phyloP scores from a whole-genome alignment of 2,797 vertebrate genomes.

The Kryptolebias ocellatus region DNA sequence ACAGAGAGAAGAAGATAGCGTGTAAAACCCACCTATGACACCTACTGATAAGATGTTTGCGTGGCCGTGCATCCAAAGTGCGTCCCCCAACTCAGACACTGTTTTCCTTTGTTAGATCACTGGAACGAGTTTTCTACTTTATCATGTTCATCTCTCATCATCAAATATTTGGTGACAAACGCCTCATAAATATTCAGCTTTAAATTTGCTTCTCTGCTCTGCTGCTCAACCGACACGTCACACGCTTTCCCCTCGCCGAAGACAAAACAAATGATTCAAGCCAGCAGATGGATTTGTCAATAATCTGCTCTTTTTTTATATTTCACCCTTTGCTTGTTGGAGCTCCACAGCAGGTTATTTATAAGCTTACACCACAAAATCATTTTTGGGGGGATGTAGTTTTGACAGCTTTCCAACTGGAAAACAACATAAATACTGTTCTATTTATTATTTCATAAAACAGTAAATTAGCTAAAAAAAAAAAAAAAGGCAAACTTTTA shows the following conservation, averaged over 20 bases:
- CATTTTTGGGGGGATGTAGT: background rate
- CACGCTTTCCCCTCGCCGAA: constrained; percentile 9
- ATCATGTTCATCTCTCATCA: constrained; percentile 33
- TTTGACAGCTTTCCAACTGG: constrained; percentile 1
- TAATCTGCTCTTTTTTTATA: constrained; percentile 9
- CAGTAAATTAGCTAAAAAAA: background rate
- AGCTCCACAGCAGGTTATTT: constrained; percentile 30
- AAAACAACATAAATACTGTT: constrained; percentile 6
- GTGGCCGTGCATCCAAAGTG: constrained; percentile 12
- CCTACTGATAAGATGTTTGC: constrained; percentile 18
- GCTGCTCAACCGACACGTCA: constrained; percentile 19
- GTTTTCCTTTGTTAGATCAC: constrained; percentile 12
- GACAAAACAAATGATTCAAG: constrained; percentile 45
- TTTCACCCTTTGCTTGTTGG: constrained; percentile 22
- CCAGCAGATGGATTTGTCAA: constrained; percentile 32
- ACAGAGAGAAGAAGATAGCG: background rate
- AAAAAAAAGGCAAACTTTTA: background rate
- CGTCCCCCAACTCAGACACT: constrained; percentile 7
- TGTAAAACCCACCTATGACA: constrained; percentile 23
- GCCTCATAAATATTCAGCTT: constrained; percentile 43
- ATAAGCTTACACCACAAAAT: constrained; percentile 16
- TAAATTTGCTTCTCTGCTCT: constrained; percentile 23
- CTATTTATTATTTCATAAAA: constrained; percentile 12
- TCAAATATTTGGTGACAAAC: constrained; percentile 40
- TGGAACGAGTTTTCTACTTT: constrained; percentile 11